Conservation (phyloP, 1,140 invertebrate species). For the Magallana ariakensis region DNA sequence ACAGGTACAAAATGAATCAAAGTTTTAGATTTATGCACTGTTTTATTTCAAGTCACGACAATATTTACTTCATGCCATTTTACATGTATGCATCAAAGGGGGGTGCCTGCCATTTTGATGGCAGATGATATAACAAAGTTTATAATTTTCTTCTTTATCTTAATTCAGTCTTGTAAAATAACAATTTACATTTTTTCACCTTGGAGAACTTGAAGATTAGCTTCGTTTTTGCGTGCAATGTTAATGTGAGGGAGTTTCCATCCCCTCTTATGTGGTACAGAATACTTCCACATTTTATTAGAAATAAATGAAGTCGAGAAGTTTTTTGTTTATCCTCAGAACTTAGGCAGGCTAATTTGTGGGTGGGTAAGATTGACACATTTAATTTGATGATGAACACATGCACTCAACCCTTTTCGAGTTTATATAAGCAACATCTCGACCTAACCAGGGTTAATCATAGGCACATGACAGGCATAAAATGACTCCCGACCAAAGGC, state of each 20-base stretch:
- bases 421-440: constrained; percentile 31
- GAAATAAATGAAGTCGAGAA: neutral
- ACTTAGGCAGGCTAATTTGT: constrained; percentile 1
- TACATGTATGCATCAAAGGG: neutral
- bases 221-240: constrained; percentile 25
- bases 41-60: neutral
- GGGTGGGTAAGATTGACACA: constrained; percentile 18
- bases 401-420: constrained; percentile 8
- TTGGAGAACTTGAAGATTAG: neutral
- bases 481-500: neutral
- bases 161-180: constrained; percentile 30
- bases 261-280: neutral
- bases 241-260: neutral
- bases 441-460: constrained; percentile 7
- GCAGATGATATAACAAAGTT: constrained; percentile 1
- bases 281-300: constrained; percentile 5
- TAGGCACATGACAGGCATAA: constrained; percentile 12
- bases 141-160: constrained; percentile 23
- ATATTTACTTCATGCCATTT: neutral
- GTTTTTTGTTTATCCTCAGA: constrained; percentile 12
- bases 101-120: neutral
- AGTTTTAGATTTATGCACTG: neutral
- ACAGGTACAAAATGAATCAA: neutral
- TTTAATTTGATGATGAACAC: constrained; percentile 35
- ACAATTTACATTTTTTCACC: constrained; percentile 30